A percentile compares a stretch with the other conserved stretches of the same genome.
These are phyloP conservation scores for Charaxes varanes DNA, from an alignment of 1,140 invertebrate species.

Conservation along the genomic window DNA sequence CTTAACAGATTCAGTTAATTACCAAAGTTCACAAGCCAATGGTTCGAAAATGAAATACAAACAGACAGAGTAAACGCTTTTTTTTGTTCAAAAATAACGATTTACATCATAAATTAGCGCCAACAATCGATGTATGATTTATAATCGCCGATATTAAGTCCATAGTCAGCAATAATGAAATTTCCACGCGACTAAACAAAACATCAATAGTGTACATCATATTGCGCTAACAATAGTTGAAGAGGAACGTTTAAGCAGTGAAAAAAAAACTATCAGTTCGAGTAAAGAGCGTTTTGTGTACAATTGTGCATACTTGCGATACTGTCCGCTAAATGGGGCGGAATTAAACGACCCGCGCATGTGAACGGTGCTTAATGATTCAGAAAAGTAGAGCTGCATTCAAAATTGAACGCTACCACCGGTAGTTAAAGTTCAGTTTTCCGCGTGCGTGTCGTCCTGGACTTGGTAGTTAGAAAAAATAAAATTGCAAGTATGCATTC, in stretches of 20 bases:
- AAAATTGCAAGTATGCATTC: not conserved
- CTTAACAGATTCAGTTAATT: too few species aligned
- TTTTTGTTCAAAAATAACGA: not conserved
- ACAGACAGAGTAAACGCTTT: too few species aligned
- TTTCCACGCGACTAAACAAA: constrained; percentile 58
- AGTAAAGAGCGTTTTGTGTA: constrained; percentile 63
- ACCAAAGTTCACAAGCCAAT: too few species aligned
- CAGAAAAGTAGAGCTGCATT: constrained; percentile 31
- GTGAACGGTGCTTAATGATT: constrained; percentile 65
- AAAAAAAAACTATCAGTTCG: constrained; percentile 57
- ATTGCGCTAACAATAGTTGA: constrained; percentile 38
- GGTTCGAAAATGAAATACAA: too few species aligned
- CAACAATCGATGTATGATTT: constrained; percentile 22
- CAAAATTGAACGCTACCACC: constrained; percentile 12
- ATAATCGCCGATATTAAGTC: constrained; percentile 20
- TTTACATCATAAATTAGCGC: constrained; percentile 20
- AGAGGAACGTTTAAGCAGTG: constrained; percentile 55
- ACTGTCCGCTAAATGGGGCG: constrained; percentile 64
- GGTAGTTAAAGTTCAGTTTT: not conserved
- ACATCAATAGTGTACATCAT: constrained; percentile 37
- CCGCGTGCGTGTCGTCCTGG: too few species aligned
- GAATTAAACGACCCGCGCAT: constrained; percentile 53
- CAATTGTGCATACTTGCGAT: constrained; percentile 66
- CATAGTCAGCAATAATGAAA: constrained; percentile 54
- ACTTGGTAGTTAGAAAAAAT: not conserved